Base-by-base conservation (phyloP, 2,797 vertebrate species). In the Tapera naevia region DNA sequence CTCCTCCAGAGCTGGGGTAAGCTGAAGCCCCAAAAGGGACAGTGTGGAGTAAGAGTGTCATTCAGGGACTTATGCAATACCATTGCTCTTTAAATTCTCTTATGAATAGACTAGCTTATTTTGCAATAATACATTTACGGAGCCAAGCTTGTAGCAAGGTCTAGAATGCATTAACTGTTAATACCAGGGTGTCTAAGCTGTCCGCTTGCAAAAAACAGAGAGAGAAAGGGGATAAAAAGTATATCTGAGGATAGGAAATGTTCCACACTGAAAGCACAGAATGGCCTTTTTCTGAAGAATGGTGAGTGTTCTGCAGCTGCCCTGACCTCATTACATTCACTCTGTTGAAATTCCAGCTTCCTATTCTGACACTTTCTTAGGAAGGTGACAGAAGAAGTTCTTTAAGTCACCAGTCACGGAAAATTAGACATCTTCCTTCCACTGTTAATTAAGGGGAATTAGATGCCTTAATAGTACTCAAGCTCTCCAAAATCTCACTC, bases 261-360 rank as follows among this genome's bases (percentile, higher is more conserved):
- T 92, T 93, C 84, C 84, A 93, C 39, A 30, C 48, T 30, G 71
- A 82, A 81, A 96, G 70, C 66, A 95, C 86, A 89, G 91, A 92
- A 74, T 80, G 53, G 84, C 81, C 60, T 93, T 95, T 95, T 91
- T 91, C 80, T 94, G 67, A 92, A 65, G 88, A 87, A 87, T 32
- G 73, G 74, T 51, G 76, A 86, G 80, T n/a, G 56, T 46, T 92
- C 43, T 11, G 17, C 91, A 91, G 91, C 91, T 95, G 93, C 73
- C 85, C 88, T 75, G 88, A 93, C 95, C 83, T 94, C 89, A 91
- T 83, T 91, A 88, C 65, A 92, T 53, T 93, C 80, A 74, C 24
- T 80, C 69, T 69, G 62, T 46, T 69, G 82, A 94, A 94, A 93
- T 87, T 78, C 82, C 89, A 81, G 91, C 82, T 88, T 91, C 87